Evolutionary conservation across 2,888 invertebrate species (phyloP).

Genomic region (Serripes groenlandicus): DNA sequence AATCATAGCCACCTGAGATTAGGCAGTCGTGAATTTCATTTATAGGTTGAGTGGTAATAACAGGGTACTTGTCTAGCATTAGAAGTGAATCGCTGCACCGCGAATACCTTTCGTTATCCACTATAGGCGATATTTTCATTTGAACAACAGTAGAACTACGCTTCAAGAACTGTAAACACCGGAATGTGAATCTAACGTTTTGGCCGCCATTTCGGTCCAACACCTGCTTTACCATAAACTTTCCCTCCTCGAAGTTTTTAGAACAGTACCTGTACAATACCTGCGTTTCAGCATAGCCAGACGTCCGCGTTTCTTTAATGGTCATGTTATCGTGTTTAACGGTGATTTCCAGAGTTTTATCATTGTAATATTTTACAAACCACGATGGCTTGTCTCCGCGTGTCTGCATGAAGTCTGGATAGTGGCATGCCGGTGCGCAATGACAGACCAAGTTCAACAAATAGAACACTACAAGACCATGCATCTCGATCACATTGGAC

Average conservation of each 20-base stretch:
- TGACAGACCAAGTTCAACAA: not conserved
- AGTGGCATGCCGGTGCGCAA: constrained; percentile 41
- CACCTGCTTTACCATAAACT: constrained; percentile 53
- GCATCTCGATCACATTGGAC: not conserved
- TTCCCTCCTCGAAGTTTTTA: constrained; percentile 41
- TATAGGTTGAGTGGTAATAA: constrained; percentile 60
- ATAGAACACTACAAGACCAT: constrained; percentile 3
- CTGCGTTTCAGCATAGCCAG: constrained; percentile 33
- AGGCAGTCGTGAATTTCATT: constrained; percentile 47
- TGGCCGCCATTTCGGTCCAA: not conserved
- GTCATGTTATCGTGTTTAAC: constrained; percentile 51
- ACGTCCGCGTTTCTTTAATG: constrained; percentile 34
- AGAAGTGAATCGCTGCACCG: constrained; percentile 57
- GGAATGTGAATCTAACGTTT: constrained; percentile 26
- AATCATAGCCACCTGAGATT: constrained; percentile 59
- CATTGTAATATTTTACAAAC: constrained; percentile 55
- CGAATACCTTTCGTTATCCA: constrained; percentile 21
- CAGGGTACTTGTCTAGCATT: constrained; percentile 57
- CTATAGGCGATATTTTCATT: constrained; percentile 47
- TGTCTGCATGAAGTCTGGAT: constrained; percentile 61
- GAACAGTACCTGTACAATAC: constrained; percentile 43
- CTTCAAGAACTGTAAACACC: constrained; percentile 57
- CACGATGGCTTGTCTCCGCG: constrained; percentile 53
- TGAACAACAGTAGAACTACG: constrained; percentile 62
- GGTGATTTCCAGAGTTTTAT: constrained; percentile 46